These are phyloP conservation scores for Presbytis comata DNA, from an alignment of 2,797 vertebrate species.

Conservation along the genomic window DNA sequence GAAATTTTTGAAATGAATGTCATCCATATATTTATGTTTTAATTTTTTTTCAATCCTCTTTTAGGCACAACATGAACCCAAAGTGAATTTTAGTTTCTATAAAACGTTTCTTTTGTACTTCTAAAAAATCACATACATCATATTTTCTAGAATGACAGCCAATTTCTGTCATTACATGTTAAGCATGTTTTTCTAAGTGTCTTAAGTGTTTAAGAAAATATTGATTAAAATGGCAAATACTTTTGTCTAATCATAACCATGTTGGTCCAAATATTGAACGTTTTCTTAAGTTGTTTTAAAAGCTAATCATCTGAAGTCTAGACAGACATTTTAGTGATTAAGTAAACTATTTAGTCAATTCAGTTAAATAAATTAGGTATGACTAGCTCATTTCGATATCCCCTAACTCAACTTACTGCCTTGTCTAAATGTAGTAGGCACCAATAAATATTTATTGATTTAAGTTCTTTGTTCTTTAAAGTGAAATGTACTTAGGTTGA, in stretches of 20 bases:
- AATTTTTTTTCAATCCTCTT: not conserved
- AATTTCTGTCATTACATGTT: not conserved
- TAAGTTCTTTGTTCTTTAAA: slow-evolving; percentile 58
- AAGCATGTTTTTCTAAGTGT: slow-evolving; percentile 1
- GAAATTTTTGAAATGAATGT: not conserved
- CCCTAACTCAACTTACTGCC: slow-evolving; percentile 48
- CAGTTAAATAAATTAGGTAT: slow-evolving; percentile 61
- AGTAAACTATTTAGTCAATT: slow-evolving; percentile 58
- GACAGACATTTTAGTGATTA: slow-evolving; percentile 55
- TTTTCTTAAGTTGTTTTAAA: slow-evolving; percentile 49
- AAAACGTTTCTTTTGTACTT: slow-evolving; percentile 1
- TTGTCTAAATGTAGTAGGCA: slow-evolving; percentile 27
- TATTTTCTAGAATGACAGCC: not conserved
- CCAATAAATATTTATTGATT: slow-evolving; percentile 74
- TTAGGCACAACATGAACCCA: not conserved
- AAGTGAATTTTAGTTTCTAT: not conserved
- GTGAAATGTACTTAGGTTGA: slow-evolving; percentile 57
- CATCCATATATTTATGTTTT: not conserved
- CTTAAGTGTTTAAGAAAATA: slow-evolving; percentile 6
- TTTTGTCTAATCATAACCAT: slow-evolving; percentile 37
- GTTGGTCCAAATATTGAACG: slow-evolving; percentile 37
- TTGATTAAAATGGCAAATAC: not conserved
- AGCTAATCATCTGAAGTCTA: slow-evolving; percentile 51
- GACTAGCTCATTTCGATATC: slow-evolving; percentile 56
- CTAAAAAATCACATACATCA: not conserved